Evolutionary conservation across 2,113 vertebrate genomes (phyloP), one percentile per base, ranked within the genome.

Genomic region (Ariopsis seemanni): DNA sequence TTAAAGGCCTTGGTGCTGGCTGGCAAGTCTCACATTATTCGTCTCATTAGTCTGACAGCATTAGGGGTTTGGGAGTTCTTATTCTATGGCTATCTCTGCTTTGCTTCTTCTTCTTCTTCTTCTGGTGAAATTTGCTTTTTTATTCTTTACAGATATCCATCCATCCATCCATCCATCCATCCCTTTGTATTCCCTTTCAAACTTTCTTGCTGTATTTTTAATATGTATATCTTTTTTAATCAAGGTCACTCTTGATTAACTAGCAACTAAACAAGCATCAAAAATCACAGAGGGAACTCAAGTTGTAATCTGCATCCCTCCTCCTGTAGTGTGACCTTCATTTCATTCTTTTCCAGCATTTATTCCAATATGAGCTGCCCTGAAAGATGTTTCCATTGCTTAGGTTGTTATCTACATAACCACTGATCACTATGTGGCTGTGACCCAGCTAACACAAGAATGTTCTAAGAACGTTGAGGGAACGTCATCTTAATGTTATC

Each of bases 321-420:
- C 63, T 84, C 48, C 50, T 57, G 25, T 85, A 90, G 91, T 88
- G 81, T 89, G 81, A 63, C 75, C 55, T 90, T 91, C 90, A 20
- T 81, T 92, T 90, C 85, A 89, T 88, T 84, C 50, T 85, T 79
- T 78, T 58, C 15, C n/a, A 65, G 65, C 48, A 63, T 52, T 20
- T 17, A 27, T 71, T 53, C 53, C 58, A 52, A 22, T n/a, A 17
- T 30, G 65, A 53, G 30, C 42, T 27, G 14, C 4, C 25, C n/a
- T 14, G 15, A 85, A 77, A 85, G 85, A 12, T 86, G 74, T 53
- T 65, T 65, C 50, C 11, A 53, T 53, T 50, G 57, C 10, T 53
- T 7, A 55, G 75, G 11, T 17, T 79, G 50, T 79, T 65, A 79
- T 17, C 42, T 52, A 52, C 60, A 55, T 34, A 52, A 25, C 12